Base-by-base conservation (phyloP, 2,113 vertebrate species). In the Hystrix brachyura region DNA sequence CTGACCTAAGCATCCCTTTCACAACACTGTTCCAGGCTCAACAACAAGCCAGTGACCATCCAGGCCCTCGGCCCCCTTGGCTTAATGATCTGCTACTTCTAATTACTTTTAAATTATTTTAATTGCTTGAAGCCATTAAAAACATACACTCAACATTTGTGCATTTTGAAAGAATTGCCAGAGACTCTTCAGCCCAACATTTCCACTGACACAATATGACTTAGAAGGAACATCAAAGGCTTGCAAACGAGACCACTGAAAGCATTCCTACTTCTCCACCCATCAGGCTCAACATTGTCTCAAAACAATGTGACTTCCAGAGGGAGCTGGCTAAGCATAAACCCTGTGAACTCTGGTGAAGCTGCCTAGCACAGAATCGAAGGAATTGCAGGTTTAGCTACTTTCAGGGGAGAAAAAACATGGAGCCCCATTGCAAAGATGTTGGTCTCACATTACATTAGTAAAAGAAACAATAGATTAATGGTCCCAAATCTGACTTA, bases 201-300 rank as follows among this genome's bases (percentile, higher is more conserved):
- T 96, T 97, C 92, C 98, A 78, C 65, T 87, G 74, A 67, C 95
- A 94, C 95, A 98, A 74, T 93, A 59, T 95, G 96, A 97, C 94
- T 97, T 94, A 96, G 91, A 81, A 90, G 80, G 81, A 97, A 97
- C 97, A 97, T 98, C 97, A 98, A 98, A 97, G 93, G 79, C 93
- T 84, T 85, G 84, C 94, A 76, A 55, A 95, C 0, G 0, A 83
- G 96, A 97, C 93, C 96, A 88, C 82, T 93, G 97, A 98, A 97
- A 95, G 95, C 95, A 19, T 69, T 92, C 72, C 79, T 76, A 78
- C 46, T 82, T 96, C 80, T 86, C 97, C 95, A 91, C 79, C 88
- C 98, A 91, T 91, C 62, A 78, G 78, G 21, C 81, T 89, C 46
- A 2, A 78, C 76, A 60, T 67, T 87, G 91, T 96, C 93, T 96